These are phyloP conservation scores for Sciurus carolinensis DNA, from an alignment of 2,797 vertebrate species.

Conservation along the genomic window DNA sequence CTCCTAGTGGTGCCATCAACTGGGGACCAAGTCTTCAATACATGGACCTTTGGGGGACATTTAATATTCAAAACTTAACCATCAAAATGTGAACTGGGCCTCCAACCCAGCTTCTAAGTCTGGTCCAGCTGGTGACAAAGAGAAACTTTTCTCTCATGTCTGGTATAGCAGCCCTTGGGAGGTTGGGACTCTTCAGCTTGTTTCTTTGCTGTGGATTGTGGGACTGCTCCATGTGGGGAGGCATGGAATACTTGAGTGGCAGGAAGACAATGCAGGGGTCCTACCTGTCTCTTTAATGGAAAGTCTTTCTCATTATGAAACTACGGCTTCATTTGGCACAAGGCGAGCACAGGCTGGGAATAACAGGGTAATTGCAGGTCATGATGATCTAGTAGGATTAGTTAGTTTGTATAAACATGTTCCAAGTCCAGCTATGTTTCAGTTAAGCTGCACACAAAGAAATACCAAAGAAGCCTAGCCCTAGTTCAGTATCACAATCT, in stretches of 20 bases:
- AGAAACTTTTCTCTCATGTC: slow-evolving; percentile 17
- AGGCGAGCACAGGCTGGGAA: slow-evolving; percentile 68
- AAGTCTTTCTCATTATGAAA: slow-evolving; percentile 79
- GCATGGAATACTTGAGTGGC: background rate
- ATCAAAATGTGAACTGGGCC: background rate
- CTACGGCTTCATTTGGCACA: slow-evolving; percentile 73
- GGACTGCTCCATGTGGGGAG: background rate
- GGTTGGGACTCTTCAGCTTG: background rate
- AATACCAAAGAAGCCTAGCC: slow-evolving; percentile 65
- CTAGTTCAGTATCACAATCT: slow-evolving; percentile 67
- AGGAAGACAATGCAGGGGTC: background rate
- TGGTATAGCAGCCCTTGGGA: background rate
- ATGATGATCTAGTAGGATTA: slow-evolving; percentile 85
- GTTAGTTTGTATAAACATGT: slow-evolving; percentile 84
- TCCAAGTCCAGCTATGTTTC: slow-evolving; percentile 79
- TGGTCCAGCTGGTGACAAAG: slow-evolving; percentile 27
- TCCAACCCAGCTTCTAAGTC: background rate
- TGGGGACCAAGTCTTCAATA: background rate
- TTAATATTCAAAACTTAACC: background rate
- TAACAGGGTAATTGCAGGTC: slow-evolving; percentile 83
- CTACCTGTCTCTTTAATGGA: slow-evolving; percentile 65
- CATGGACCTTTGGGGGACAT: background rate
- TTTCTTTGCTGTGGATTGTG: background rate
- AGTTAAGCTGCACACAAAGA: slow-evolving; percentile 66
- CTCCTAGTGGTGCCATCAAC: background rate